Conservation (phyloP, 2,113 vertebrate species). For the Apistogramma diplotaenia region DNA sequence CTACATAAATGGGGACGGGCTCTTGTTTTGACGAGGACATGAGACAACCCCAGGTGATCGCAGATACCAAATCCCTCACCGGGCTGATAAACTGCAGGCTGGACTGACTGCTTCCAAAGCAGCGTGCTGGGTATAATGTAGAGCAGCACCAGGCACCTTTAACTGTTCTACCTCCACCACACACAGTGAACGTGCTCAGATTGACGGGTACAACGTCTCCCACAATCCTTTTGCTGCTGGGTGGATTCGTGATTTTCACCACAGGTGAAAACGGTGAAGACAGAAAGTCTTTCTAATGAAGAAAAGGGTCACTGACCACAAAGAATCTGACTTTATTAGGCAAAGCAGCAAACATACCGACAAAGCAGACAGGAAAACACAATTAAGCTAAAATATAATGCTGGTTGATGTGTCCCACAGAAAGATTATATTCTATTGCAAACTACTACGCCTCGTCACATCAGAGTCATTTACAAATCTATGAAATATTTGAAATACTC, state of each 20-base stretch:
- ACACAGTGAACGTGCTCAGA: background rate
- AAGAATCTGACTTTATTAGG: background rate
- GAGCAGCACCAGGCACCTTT: background rate
- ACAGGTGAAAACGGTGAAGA: background rate
- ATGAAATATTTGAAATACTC: background rate
- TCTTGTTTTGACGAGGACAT: constrained; percentile 51
- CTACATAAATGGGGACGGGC: background rate
- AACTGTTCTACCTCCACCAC: background rate
- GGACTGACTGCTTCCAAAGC: background rate
- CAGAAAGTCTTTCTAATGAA: background rate
- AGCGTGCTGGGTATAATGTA: background rate
- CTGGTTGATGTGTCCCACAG: accelerated
- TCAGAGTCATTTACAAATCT: accelerated
- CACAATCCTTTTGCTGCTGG: background rate
- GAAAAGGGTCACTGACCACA: background rate
- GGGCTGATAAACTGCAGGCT: constrained; percentile 1
- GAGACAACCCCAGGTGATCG: constrained; percentile 27
- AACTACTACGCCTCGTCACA: background rate
- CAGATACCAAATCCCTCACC: background rate
- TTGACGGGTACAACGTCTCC: background rate
- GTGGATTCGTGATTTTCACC: background rate
- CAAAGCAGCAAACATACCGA: background rate
- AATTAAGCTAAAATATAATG: background rate
- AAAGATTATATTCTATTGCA: background rate
- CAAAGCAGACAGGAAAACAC: background rate